Conservation (phyloP, 2,888 invertebrate genomes). For the Tachina grossa region DNA sequence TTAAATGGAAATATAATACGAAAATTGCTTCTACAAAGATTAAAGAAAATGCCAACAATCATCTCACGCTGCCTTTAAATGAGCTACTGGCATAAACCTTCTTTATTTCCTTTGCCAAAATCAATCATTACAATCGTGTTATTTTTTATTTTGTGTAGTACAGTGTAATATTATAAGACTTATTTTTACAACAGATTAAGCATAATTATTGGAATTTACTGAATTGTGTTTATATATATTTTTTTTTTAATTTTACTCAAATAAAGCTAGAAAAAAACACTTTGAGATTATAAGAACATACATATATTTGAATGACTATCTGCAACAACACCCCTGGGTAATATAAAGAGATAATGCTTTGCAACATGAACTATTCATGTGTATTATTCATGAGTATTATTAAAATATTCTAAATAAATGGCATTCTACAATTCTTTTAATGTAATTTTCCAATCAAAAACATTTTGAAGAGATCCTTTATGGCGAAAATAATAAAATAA, state of each 20-base stretch:
- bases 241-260: not conserved
- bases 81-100: no score
- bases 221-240: no score
- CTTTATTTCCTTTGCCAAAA: no score
- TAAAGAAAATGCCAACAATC: no score
- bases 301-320: slow-evolving; percentile 31
- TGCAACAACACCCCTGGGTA: slow-evolving; percentile 79
- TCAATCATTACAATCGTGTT: no score
- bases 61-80: no score
- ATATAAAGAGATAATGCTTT: slow-evolving; percentile 76
- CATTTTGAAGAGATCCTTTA: slow-evolving; percentile 3
- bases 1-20: no score
- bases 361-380: slow-evolving; percentile 15
- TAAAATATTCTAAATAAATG: slow-evolving; percentile 76
- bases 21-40: no score
- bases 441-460: slow-evolving; percentile 67
- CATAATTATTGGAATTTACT: no score
- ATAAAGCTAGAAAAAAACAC: not conserved
- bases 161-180: no score
- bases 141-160: no score
- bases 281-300: not conserved
- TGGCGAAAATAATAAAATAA: slow-evolving; percentile 2
- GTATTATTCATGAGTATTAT: slow-evolving; percentile 52
- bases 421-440: slow-evolving; percentile 69
- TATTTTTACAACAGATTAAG: no score